Conservation (phyloP, 2,113 vertebrate genomes). For the Pantherophis guttatus region DNA sequence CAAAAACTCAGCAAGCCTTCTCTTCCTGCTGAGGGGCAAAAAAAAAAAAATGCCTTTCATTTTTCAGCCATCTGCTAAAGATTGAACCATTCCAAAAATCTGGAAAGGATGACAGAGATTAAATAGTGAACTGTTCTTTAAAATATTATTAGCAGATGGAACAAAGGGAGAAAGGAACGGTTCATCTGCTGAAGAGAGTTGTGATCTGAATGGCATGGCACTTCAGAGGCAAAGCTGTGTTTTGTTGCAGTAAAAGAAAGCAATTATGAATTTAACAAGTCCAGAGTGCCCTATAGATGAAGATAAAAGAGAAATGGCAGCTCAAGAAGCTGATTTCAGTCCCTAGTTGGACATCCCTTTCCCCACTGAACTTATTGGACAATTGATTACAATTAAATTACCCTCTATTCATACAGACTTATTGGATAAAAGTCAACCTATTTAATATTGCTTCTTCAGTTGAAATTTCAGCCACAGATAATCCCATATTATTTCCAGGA, state of each 20-base stretch:
- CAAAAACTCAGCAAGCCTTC: slow-evolving; percentile 50
- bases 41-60: slow-evolving; percentile 27
- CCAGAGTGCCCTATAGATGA: background rate
- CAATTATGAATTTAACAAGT: background rate
- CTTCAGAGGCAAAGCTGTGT: slow-evolving; percentile 3
- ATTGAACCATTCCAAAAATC: slow-evolving; percentile 42
- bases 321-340: background rate
- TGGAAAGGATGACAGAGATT: slow-evolving; percentile 44
- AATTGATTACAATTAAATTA: background rate
- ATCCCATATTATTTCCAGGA: background rate
- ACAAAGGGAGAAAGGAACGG: slow-evolving; percentile 15
- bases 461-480: background rate
- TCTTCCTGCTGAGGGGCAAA: slow-evolving; percentile 16
- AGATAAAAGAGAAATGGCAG: background rate
- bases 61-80: slow-evolving; percentile 61
- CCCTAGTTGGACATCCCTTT: background rate
- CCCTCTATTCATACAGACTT: background rate
- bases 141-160: slow-evolving; percentile 52
- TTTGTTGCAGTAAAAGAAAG: background rate
- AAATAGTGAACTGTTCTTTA: slow-evolving; percentile 56
- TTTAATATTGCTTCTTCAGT: background rate
- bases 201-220: slow-evolving; percentile 1
- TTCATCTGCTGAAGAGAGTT: slow-evolving; percentile 29
- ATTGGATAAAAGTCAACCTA: background rate
- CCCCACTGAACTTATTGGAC: background rate